Evolutionary conservation across 2,888 invertebrate species (phyloP), one percentile per base, ranked within the genome.

Genomic region (Lasioglossum vierecki): DNA sequence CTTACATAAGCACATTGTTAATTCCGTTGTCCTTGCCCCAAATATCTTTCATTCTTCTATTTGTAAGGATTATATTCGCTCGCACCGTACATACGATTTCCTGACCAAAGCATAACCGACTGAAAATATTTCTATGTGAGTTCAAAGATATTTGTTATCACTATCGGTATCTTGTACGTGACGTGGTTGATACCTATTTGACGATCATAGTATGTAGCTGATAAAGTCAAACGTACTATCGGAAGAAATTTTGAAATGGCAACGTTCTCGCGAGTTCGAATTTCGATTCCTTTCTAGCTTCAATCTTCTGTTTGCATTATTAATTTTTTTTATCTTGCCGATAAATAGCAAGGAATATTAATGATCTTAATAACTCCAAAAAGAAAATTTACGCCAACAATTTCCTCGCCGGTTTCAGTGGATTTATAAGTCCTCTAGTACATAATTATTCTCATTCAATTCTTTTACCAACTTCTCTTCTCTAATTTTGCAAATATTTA

Each of bases 1-100:
- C 13, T 74, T 22, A 66, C 11, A 6, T 41, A 26, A 35, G 26
- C 41, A 11, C 22, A 68, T 46, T 68, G 53, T 76, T 72, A 53
- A 26, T 76, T 80, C 44, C 49, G 4, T 78, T 74, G 53, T 41
- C 85, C 86, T 82, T 71, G 53, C 2, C 46, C 35, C n/a, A 22
- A 18, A 57, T 68, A 22, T 77, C 57, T 26, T 1, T 2, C 5
- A 26, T 60, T 41, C n/a, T 63, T 22, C 44, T 44, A 35, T 11
- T 41, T 8, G 18, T 13, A 70, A 39, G 35, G 41, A 39, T n/a
- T 9, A 46, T 35, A 30, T 49, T 35, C 35, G 11, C 66, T 35
- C 30, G 18, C 13, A 35, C 30, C 66, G 8, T 26, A 39, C 15
- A 35, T 26, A 71, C 26, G n/a, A 76, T n/a, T 18, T 68, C 22